Evolutionary conservation across 2,888 invertebrate genomes (phyloP).

Genomic region (Mylabris sibirica): DNA sequence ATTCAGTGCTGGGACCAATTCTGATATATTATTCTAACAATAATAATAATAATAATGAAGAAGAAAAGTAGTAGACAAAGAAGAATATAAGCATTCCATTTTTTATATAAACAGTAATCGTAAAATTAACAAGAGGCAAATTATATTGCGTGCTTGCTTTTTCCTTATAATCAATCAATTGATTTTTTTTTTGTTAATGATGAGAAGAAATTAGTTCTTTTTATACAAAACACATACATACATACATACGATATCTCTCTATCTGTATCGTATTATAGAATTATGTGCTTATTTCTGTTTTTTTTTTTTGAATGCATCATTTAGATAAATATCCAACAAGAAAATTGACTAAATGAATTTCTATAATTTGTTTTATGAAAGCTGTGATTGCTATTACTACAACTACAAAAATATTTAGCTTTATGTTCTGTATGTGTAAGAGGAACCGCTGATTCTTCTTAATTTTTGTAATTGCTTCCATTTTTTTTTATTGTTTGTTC

Average conservation of each 20-base stretch:
- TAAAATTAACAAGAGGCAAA: conserved; percentile 22
- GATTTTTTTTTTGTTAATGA: conserved; percentile 19
- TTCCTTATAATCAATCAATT: not conserved
- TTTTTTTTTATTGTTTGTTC: not conserved
- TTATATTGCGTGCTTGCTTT: not conserved
- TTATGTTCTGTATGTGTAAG: too few relatives aligned
- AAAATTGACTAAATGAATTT: too few relatives aligned
- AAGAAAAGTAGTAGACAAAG: too few relatives aligned
- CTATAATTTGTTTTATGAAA: too few relatives aligned
- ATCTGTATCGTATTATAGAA: not conserved
- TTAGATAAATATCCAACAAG: too few relatives aligned
- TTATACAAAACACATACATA: not conserved
- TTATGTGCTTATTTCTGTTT: not conserved
- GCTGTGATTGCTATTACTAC: not conserved
- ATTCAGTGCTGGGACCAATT: conserved; percentile 58
- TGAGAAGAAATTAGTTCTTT: conserved; percentile 22
- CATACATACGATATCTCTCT: too few relatives aligned
- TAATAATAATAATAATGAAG: conserved; percentile 18
- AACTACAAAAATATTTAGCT: too few relatives aligned
- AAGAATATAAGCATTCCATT: conserved; percentile 18
- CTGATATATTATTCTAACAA: conserved; percentile 59
- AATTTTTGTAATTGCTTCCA: not conserved
- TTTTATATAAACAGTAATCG: conserved; percentile 18
- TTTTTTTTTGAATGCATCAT: not conserved
- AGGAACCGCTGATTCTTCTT: too few relatives aligned